phyloP scores from a whole-genome alignment of 2,113 vertebrate species.

The Hydropotes inermis region DNA sequence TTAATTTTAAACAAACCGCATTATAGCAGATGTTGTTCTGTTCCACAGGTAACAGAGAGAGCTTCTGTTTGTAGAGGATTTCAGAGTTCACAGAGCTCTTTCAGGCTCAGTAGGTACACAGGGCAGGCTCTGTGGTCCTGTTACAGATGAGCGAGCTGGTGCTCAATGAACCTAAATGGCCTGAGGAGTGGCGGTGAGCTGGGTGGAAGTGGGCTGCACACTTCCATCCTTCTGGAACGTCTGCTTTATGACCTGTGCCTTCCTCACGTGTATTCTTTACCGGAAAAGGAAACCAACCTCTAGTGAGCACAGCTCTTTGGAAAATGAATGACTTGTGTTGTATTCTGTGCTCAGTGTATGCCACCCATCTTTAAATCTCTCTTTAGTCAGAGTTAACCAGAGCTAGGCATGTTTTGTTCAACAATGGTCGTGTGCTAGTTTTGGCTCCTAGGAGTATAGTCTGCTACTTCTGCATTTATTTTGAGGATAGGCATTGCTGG shows the following conservation, averaged over 20 bases:
- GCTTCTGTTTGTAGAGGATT: not conserved
- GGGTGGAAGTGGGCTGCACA: slow-evolving; percentile 72
- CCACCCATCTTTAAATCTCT: not conserved
- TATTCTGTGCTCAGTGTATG: not conserved
- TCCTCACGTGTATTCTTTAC: slow-evolving; percentile 60
- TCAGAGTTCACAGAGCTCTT: not conserved
- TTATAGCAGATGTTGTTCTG: slow-evolving; percentile 78
- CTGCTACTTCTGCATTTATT: not conserved
- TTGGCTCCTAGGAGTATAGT: not conserved
- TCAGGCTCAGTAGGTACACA: not conserved
- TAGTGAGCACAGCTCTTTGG: slow-evolving; percentile 39
- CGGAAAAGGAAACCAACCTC: slow-evolving; percentile 41
- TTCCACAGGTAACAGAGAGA: slow-evolving; percentile 68
- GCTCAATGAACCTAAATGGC: not conserved
- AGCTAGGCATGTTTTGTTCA: not conserved
- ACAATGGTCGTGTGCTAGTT: not conserved
- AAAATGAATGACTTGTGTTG: slow-evolving; percentile 18
- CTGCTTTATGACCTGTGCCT: slow-evolving; percentile 61
- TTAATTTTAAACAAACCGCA: slow-evolving; percentile 82
- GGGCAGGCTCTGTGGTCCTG: not conserved
- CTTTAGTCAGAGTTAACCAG: not conserved
- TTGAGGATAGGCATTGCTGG: not conserved
- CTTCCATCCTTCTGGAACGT: slow-evolving; percentile 73
- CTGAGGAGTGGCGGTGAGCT: not conserved
- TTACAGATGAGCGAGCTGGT: not conserved